Conservation (phyloP, 2,113 vertebrate species). For the Triplophysa siluroides region DNA sequence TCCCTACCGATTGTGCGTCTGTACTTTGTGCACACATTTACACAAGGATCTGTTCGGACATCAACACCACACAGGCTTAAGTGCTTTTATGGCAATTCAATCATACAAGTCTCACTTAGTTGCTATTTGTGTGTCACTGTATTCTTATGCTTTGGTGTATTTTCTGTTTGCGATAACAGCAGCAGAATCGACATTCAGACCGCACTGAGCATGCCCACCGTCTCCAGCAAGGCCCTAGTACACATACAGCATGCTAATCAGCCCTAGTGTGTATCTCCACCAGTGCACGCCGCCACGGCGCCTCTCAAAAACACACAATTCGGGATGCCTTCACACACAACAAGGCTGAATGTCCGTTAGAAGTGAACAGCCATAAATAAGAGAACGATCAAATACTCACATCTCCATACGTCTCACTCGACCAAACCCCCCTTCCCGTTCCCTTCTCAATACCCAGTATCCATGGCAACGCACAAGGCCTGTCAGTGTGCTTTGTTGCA, state of each 20-base stretch:
- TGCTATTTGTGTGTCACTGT: neutral
- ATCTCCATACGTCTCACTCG: slow-evolving; percentile 58
- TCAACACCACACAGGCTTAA: neutral
- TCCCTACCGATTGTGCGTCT: too few relatives aligned
- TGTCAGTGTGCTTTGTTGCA: slow-evolving; percentile 63
- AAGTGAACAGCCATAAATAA: slow-evolving; percentile 29
- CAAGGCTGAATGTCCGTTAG: neutral
- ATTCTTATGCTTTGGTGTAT: slow-evolving; percentile 25
- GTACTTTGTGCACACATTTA: neutral
- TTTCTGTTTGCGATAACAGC: slow-evolving; percentile 50
- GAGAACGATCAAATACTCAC: slow-evolving; percentile 36
- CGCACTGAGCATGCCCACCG: slow-evolving; percentile 68
- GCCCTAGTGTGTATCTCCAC: slow-evolving; percentile 22
- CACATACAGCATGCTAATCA: slow-evolving; percentile 60
- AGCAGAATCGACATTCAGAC: slow-evolving; percentile 61
- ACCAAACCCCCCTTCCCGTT: neutral
- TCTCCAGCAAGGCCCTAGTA: slow-evolving; percentile 49
- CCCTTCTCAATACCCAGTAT: slow-evolving; percentile 65
- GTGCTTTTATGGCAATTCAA: neutral
- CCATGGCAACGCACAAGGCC: slow-evolving; percentile 73
- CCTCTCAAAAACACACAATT: neutral
- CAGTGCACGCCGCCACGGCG: slow-evolving; percentile 40
- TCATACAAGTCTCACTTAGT: neutral
- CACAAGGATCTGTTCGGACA: neutral
- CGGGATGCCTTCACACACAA: neutral